Base-by-base conservation (phyloP, 2,888 invertebrate species). In the Poecilus cupreus region DNA sequence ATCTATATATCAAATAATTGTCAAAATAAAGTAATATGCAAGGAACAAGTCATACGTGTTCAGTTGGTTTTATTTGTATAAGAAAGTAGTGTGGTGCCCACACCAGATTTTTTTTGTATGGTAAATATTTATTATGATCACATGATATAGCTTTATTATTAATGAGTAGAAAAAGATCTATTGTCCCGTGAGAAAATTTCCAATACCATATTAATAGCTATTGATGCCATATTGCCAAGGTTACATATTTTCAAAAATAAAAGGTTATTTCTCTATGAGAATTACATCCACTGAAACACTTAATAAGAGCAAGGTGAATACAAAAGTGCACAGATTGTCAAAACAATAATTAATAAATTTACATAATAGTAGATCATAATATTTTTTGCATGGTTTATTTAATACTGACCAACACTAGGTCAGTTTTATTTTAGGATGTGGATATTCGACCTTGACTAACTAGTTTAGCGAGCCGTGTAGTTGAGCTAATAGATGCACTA, bases 241-340 rank as follows among this genome's bases (percentile, higher is more conserved):
- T 18, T 37, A 18, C 64, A 64, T 64, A 64, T 64, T 64, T 64
- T 64, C 24, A 32, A 64, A 43, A 54, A 64, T 64, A 64, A 64
- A 64, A 64, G 64, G 64, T 64, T 32, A 64, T 64, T 64, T 54
- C 22, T 43, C 13, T 49, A 11, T 49, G 49, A 6, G 49, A 49
- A 54, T 54, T 8, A n/a, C 10, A n/a, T 54, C 54, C 6, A 54
- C 18, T 16, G 16, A 16, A 49, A 49, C 18, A 49, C n/a, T 54
- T 54, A 54, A 54, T 54, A 54, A 54, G 54, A 54, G 54, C 54
- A 54, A 54, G 54, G 54, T 43, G 3, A 43, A 32, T 32, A 32
- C 5, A 18, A 10, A 20, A 5, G 3, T 20, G 18, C 0, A 22
- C 13, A 54, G 54, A 22, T 54, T 54, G 18, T 54, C 22, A 54